Conservation (phyloP, 92 coral and sea anemone species). For the Porites rus region DNA sequence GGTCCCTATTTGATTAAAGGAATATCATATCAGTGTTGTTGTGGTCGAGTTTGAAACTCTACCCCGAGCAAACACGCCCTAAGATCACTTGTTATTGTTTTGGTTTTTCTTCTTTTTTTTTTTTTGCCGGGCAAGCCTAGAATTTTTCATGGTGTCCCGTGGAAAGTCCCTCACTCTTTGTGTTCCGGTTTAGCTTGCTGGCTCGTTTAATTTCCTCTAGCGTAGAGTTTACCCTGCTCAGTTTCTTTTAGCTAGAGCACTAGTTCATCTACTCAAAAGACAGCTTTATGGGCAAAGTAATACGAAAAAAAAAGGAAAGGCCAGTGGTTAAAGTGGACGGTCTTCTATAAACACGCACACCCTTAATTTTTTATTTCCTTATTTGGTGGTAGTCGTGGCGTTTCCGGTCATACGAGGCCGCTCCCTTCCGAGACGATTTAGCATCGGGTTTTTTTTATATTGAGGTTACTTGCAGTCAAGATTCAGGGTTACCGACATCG, state of each 20-base stretch:
- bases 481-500: background rate
- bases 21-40: background rate
- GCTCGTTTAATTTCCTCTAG: background rate
- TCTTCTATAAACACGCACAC: background rate
- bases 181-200: slow-evolving; percentile 30
- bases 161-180: slow-evolving; percentile 7
- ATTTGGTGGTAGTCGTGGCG: slow-evolving; percentile 15
- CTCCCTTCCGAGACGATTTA: slow-evolving; percentile 45
- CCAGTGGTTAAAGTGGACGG: background rate
- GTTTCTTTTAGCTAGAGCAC: background rate
- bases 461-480: slow-evolving; percentile 1
- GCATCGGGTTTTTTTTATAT: background rate
- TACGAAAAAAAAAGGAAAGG: background rate
- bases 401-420: slow-evolving; percentile 25
- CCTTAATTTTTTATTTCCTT: background rate
- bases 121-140: background rate
- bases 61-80: background rate
- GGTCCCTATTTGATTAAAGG: slow-evolving; percentile 23
- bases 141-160: background rate
- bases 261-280: background rate
- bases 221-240: background rate
- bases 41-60: background rate
- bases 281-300: background rate
- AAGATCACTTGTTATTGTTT: background rate
- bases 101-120: background rate